Base-by-base conservation (phyloP, 2,113 vertebrate species). In the Hemiprocne comata region DNA sequence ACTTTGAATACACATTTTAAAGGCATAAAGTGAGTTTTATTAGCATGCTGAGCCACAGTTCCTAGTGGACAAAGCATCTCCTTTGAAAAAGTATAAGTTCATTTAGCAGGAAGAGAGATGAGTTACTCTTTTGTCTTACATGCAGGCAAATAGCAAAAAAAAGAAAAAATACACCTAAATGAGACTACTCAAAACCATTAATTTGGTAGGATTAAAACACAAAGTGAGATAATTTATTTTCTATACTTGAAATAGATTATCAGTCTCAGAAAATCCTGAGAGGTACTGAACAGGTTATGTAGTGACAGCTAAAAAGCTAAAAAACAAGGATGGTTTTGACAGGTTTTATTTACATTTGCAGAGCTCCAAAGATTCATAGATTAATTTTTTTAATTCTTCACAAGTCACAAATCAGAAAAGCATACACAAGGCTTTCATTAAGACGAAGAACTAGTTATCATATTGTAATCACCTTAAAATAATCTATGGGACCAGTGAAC, bases 1-100 rank as follows among this genome's bases (percentile, higher is more conserved):
- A 94, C 84, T 96, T 51, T 93, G 93, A 96, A 97, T 94, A 91
- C 97, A 94, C 85, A 95, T 85, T 97, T 97, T 95, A 94, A 96
- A 96, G 78, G 86, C 69, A 83, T 88, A 84, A 93, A 95, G 80
- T 90, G 64, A 92, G 72, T 94, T 97, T 97, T 97, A 97, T 97
- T 97, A 96, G 88, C 91, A 95, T 95, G 90, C 95, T 85, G 79
- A 85, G 85, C 84, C 82, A 95, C 46, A 74, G 53, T 58, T 94
- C 77, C 69, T 55, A 71, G 40, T 65, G 72, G 88, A 94, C 69
- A 88, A 88, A 90, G 73, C 44, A 65, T 6, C 23, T 61, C 40
- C 55, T 74, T 60, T 90, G 76, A 74, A 93, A 80, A 81, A 67
- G 24, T 15, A 67, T 3, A 58, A 89, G 55, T 60, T 71, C 38